Evolutionary conservation across 2,113 vertebrate genomes (phyloP), one percentile per base, ranked within the genome.

Genomic region (Nesogale talazaci): DNA sequence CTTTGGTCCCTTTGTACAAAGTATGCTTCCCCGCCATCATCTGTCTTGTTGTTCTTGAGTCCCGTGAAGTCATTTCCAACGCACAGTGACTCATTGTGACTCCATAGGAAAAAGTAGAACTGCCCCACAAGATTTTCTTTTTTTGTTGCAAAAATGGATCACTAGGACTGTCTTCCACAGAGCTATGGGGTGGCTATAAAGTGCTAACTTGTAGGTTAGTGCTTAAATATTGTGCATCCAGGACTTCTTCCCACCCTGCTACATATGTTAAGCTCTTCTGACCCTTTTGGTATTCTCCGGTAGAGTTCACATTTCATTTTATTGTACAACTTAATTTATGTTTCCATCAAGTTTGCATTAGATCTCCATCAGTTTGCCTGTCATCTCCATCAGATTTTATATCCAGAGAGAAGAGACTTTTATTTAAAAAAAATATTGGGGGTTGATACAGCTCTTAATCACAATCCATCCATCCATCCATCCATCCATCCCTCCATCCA

Each of bases 331-430:
- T 83, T 42, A 77, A 70, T 94, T 6, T 72, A 9, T 63, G 2
- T 88, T 27, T 72, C 14, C 17, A 14, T 88, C 75, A 67, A 12
- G 16, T 16, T 79, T 82, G 65, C 40, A 34, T 86, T 80, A 88
- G 9, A 4, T 78, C 36, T 46, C 1, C 59, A 46, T 69, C 86
- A 83, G 3, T 4, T 20, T 72, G 36, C n/a, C 0, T 46, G 14
- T 6, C 85, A 89, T 92, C 31, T 65, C 27, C 31, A 59, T 8
- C 85, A 83, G 19, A 88, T 91, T 89, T 81, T 82, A 83, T 38
- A 8, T 75, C 14, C 75, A 31, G 10, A 70, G 25, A 25, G 38
- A 59, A 20, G 72, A 4, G 22, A 72, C 89, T 77, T 36, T 67
- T 2, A 85, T 94, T 85, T 40, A 92, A 52, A 52, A 52, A 52